A percentile compares a stretch with the other conserved stretches of the same genome.
Evolutionary conservation across 2,797 vertebrate species (phyloP).

Genomic region (Schizothorax lantsangensis): DNA sequence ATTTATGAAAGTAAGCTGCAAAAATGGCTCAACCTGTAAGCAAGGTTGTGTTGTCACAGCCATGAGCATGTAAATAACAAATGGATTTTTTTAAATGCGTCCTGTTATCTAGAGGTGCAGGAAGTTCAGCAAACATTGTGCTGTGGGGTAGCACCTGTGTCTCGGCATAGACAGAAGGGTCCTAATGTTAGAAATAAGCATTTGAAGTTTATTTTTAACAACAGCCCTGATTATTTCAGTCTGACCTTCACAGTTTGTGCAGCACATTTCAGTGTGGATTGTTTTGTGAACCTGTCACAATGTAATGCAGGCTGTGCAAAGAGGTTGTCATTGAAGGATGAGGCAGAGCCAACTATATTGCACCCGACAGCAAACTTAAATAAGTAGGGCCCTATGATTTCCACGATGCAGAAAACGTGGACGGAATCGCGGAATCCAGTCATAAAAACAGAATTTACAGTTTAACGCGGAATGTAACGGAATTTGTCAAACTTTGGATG

Average conservation of each 20-base stretch:
- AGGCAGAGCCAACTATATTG: slow-evolving; percentile 7
- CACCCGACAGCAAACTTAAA: neutral
- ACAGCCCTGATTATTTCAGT: slow-evolving; percentile 18
- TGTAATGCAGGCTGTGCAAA: slow-evolving; percentile 27
- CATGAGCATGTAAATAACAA: neutral
- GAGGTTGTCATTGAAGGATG: slow-evolving; percentile 15
- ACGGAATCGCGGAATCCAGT: too few species aligned
- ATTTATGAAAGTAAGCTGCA: neutral
- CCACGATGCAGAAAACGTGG: too few species aligned
- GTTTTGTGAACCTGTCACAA: slow-evolving; percentile 36
- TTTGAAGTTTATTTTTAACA: slow-evolving; percentile 45
- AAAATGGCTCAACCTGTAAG: neutral
- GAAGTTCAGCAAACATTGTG: neutral
- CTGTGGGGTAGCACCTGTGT: neutral
- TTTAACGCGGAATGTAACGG: too few species aligned
- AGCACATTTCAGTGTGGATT: slow-evolving; percentile 20
- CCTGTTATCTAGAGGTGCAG: neutral
- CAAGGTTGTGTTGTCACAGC: neutral
- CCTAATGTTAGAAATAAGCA: slow-evolving; percentile 25
- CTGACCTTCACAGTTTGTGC: slow-evolving; percentile 14
- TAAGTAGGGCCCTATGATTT: neutral
- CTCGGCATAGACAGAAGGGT: neutral
- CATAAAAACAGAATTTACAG: too few species aligned
- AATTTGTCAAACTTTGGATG: too few species aligned
- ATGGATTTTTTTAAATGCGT: too few species aligned